Evolutionary conservation across 2,888 invertebrate species (phyloP), one percentile per base, ranked within the genome.

Genomic region (Limnephilus auricula): DNA sequence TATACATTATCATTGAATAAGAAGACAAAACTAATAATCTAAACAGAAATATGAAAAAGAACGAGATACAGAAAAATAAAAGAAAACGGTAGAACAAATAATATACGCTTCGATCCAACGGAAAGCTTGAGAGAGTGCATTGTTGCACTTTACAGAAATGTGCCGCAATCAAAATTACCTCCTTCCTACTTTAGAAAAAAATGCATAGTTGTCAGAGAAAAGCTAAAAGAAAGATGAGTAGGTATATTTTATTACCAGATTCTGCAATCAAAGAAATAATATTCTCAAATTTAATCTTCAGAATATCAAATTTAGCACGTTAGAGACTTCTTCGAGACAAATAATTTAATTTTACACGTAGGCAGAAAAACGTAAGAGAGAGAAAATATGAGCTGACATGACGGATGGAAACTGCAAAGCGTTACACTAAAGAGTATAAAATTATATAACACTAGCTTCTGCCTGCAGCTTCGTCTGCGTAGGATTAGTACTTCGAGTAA

Each of bases 401-500:
- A 65, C 25, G 25, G 18, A 18, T 18, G 18, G 65, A 25, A 65
- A 25, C 65, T 65, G 65, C 13, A 50, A 50, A 50, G 50, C 50
- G 15, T 50, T 15, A 15, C 65, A 65, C 25, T 50, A 45, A 18
- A 18, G 15, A 50, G 0, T 15, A 65, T 65, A 18, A 65, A 65
- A 65, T 65, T 65, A 65, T 65, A 65, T 65, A 65, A 65, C 65
- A 65, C n/a, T n/a, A n/a, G n/a, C n/a, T n/a, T n/a, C n/a, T n/a
- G n/a, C n/a, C n/a, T n/a, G n/a, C n/a, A n/a, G n/a, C n/a, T n/a
- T n/a, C n/a, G n/a, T n/a, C n/a, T n/a, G n/a, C n/a, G n/a, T n/a
- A n/a, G n/a, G n/a, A n/a, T n/a, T n/a, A n/a, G n/a, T n/a, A n/a
- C n/a, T n/a, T n/a, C n/a, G n/a, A n/a, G n/a, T n/a, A n/a, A n/a